Base-by-base conservation (phyloP, 2,888 invertebrate genomes). In the Ligdia adustata region DNA sequence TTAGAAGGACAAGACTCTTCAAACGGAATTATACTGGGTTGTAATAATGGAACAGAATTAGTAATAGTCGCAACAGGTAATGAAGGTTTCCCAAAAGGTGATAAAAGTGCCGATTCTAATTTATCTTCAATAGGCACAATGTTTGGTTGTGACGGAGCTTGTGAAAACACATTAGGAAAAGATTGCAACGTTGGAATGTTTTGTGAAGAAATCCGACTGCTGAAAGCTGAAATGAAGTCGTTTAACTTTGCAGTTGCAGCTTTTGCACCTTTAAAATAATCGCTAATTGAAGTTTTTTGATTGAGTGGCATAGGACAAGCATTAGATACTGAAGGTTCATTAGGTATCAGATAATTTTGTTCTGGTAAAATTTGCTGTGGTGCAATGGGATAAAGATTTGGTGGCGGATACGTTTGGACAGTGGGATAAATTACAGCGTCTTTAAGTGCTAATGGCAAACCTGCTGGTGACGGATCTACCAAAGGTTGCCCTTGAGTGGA, bases 221-320 rank as follows among this genome's bases (percentile, higher is more conserved):
- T 41, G 9, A 42, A 48, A 9, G 32, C 31, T 27, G 18, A 2
- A 26, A 42, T 32, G 11, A 42, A 48, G 1, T 40, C 34, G 9
- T 44, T 31, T 37, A 48, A 9, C 16, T 37, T 38, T 11, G 28
- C 26, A 13, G 37, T 31, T 7, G 32, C 41, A 3, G 18, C 31
- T 32, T 31, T 42, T 1, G 18, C 42, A 0, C 34, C 27, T 32
- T 48, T 27, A 22, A 48, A 48, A 32, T 48, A 42, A 27, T 48
- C 35, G 15, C 4, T 11, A 7, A 48, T 12, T 6, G 47, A 14
- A n/a, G 5, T 18, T 14, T 18, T 13, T 0, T 5, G 6, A 7
- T 28, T 39, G 7, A 12, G 20, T 12, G 39, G 18, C 15, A 39
- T 9, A 4, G 33, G 5, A 26, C 13, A 20, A 11, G 16, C 9